These are phyloP conservation scores for Drosophila siamana DNA, from an alignment of 2,888 invertebrate genomes.

Conservation along the genomic window DNA sequence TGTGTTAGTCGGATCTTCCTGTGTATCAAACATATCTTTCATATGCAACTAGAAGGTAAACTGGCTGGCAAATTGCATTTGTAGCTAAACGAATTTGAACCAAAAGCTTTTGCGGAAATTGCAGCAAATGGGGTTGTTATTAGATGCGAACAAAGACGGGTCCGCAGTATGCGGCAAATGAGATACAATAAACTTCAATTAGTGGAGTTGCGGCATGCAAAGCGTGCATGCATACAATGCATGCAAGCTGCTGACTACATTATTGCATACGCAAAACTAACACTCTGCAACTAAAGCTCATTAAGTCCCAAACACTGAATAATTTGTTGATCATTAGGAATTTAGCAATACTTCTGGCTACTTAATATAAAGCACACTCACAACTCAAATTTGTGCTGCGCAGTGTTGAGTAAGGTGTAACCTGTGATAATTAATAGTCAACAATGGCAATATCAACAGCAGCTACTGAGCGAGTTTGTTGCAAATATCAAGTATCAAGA, in stretches of 20 bases:
- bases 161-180: too few relatives aligned
- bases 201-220: constrained; percentile 30
- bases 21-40: background rate
- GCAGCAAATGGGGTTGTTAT: constrained; percentile 59
- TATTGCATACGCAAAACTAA: constrained; percentile 22
- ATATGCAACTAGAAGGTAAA: constrained; percentile 3
- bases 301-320: background rate
- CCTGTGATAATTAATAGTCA: constrained; percentile 37
- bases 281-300: constrained; percentile 4
- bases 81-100: constrained; percentile 25
- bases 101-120: constrained; percentile 57
- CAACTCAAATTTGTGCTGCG: constrained; percentile 12
- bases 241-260: constrained; percentile 24
- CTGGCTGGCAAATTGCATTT: constrained; percentile 27
- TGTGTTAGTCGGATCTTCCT: constrained; percentile 24
- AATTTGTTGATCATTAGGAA: background rate
- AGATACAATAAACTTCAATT: constrained; percentile 56
- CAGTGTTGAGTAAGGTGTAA: constrained; percentile 24
- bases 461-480: constrained; percentile 17
- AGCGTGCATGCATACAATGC: constrained; percentile 54
- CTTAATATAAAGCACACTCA: too few relatives aligned
- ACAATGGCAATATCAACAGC: constrained; percentile 15
- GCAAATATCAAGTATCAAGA: too few relatives aligned
- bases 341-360: background rate
- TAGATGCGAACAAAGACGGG: constrained; percentile 25